phyloP scores from a whole-genome alignment of 2,113 vertebrate species.

The Macrotus californicus region DNA sequence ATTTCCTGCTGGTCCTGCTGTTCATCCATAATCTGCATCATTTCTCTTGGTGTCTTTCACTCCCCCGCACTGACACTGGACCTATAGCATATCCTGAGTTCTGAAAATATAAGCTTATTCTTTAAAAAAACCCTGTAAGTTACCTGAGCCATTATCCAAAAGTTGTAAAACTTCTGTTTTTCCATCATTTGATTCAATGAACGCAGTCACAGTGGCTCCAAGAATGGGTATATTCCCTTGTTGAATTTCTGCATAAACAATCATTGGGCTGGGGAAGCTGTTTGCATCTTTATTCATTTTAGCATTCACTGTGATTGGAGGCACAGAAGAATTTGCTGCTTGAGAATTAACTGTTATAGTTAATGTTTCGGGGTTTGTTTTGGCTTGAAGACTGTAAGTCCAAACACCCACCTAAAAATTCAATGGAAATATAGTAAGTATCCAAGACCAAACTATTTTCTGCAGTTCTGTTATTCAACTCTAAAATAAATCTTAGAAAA shows the following conservation, averaged over 20 bases:
- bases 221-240: conserved; percentile 77
- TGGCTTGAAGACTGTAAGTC: conserved; percentile 71
- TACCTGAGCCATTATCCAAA: conserved; percentile 81
- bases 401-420: conserved; percentile 76
- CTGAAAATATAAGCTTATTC: not conserved
- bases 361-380: conserved; percentile 4
- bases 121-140: not conserved
- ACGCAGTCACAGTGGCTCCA: conserved; percentile 76
- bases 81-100: not conserved
- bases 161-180: conserved; percentile 53
- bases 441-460: not conserved
- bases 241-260: conserved; percentile 78
- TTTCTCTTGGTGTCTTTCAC: not conserved
- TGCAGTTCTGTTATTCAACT: not conserved
- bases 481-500: not conserved
- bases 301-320: conserved; percentile 71
- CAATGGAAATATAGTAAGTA: not conserved
- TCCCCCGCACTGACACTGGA: not conserved
- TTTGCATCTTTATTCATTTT: conserved; percentile 66
- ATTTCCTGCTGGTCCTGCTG: not conserved
- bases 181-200: conserved; percentile 69
- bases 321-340: conserved; percentile 63
- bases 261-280: conserved; percentile 68
- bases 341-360: conserved; percentile 77
- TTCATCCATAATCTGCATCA: not conserved